These are phyloP conservation scores for Pristionchus arcanus DNA, from an alignment of 2,888 invertebrate genomes.

Conservation along the genomic window DNA sequence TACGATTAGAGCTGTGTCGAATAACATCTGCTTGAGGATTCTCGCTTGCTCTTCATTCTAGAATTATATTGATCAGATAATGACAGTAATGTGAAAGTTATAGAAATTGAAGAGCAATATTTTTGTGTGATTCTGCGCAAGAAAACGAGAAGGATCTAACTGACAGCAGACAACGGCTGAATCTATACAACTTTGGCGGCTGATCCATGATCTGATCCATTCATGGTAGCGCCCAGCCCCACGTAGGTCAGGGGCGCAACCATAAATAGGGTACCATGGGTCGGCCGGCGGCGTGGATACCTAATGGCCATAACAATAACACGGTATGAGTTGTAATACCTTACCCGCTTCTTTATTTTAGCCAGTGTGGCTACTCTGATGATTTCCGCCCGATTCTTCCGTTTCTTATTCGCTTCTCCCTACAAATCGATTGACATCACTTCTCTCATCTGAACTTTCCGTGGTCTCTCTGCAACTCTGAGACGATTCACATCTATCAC, in stretches of 20 bases:
- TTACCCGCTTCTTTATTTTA: neutral
- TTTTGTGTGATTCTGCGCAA: too few species aligned
- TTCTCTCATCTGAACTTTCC: slow-evolving; percentile 33
- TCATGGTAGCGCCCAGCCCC: too few species aligned
- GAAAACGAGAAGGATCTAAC: too few species aligned
- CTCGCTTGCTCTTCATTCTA: slow-evolving; percentile 2
- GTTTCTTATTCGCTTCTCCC: neutral
- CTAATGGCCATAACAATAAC: too few species aligned
- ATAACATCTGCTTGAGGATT: slow-evolving; percentile 10
- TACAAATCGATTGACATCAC: slow-evolving; percentile 44
- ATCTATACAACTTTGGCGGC: too few species aligned
- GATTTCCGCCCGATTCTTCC: neutral
- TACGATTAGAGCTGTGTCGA: slow-evolving; percentile 27
- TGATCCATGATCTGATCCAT: too few species aligned
- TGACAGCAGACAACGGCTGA: too few species aligned
- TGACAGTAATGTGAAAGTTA: too few species aligned
- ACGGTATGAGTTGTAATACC: neutral
- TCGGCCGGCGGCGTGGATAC: too few species aligned
- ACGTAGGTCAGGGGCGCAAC: too few species aligned
- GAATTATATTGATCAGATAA: neutral
- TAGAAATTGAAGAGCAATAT: too few species aligned
- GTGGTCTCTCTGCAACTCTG: neutral
- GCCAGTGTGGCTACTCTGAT: neutral
- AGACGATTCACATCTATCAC: neutral
- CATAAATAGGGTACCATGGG: too few species aligned